These are phyloP conservation scores for Altica lythri DNA, from an alignment of 2,888 invertebrate genomes.

Conservation along the genomic window DNA sequence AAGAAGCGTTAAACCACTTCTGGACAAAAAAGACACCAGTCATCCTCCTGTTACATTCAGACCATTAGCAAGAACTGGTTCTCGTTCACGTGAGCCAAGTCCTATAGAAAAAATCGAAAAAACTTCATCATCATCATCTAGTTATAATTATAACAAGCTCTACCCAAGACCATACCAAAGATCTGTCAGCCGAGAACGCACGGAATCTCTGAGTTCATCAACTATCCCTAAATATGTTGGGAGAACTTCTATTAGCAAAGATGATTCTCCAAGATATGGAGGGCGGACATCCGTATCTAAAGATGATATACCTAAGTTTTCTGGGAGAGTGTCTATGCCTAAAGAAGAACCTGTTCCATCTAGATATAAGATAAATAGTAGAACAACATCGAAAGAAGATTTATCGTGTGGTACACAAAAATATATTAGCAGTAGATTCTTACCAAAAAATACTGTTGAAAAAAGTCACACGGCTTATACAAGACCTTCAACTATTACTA, in stretches of 20 bases:
- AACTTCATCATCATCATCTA: slow-evolving; percentile 59
- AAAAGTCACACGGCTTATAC: slow-evolving; percentile 55
- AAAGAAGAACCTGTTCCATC: slow-evolving; percentile 40
- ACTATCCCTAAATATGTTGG: slow-evolving; percentile 46
- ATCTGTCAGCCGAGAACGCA: slow-evolving; percentile 51
- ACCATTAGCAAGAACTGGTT: slow-evolving; percentile 47
- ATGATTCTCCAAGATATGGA: slow-evolving; percentile 35
- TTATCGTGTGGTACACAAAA: slow-evolving; percentile 49
- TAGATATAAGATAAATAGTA: slow-evolving; percentile 36
- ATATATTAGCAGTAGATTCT: slow-evolving; percentile 56
- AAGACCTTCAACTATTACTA: slow-evolving; percentile 46
- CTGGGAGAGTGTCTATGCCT: slow-evolving; percentile 35
- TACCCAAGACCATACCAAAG: slow-evolving; percentile 58
- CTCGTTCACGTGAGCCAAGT: slow-evolving; percentile 63
- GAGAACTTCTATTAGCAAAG: slow-evolving; percentile 42
- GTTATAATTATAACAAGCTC: slow-evolving; percentile 59
- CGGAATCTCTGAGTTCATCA: slow-evolving; percentile 46
- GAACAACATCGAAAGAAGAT: slow-evolving; percentile 51
- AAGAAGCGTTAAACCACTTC: slow-evolving; percentile 40
- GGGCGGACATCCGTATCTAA: slow-evolving; percentile 36
- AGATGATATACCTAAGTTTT: slow-evolving; percentile 42
- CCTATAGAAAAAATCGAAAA: slow-evolving; percentile 55
- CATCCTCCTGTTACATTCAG: slow-evolving; percentile 60
- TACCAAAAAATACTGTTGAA: slow-evolving; percentile 56
- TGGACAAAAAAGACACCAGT: slow-evolving; percentile 54